Evolutionary conservation across 2,888 invertebrate genomes (phyloP).

Genomic region (Cephus sareptanus): DNA sequence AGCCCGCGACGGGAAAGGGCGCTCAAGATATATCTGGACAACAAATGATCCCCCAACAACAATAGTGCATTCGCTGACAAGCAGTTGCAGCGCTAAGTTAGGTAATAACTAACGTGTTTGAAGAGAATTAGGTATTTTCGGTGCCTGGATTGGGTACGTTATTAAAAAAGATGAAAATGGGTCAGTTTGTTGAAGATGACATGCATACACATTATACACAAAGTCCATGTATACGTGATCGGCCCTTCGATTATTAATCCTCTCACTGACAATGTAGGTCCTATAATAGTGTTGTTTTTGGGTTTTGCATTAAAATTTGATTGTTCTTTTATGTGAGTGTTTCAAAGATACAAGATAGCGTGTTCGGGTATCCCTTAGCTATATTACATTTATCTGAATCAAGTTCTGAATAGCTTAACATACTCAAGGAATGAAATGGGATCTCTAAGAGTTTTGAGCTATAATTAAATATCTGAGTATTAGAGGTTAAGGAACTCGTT

Average conservation of each 20-base stretch:
- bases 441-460: neutral
- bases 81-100: slow-evolving; percentile 20
- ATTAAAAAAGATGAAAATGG: slow-evolving; percentile 11
- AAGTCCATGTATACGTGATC: neutral
- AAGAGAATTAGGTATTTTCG: slow-evolving; percentile 35
- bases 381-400: neutral
- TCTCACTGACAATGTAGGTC: slow-evolving; percentile 32
- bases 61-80: slow-evolving; percentile 26
- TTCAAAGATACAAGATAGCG: neutral
- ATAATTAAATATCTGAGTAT: neutral
- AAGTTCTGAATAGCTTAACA: neutral
- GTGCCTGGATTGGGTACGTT: slow-evolving; percentile 18
- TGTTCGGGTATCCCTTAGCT: neutral
- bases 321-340: neutral
- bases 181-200: neutral
- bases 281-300: neutral
- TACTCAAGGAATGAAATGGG: neutral
- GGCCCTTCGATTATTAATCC: slow-evolving; percentile 34
- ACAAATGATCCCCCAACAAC: slow-evolving; percentile 52
- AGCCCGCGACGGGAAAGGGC: slow-evolving; percentile 77
- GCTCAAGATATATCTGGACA: slow-evolving; percentile 78
- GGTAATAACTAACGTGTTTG: slow-evolving; percentile 23
- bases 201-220: neutral
- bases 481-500: neutral
- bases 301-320: neutral